Evolutionary conservation across 2,888 invertebrate genomes (phyloP).

Genomic region (Lasius platythorax): DNA sequence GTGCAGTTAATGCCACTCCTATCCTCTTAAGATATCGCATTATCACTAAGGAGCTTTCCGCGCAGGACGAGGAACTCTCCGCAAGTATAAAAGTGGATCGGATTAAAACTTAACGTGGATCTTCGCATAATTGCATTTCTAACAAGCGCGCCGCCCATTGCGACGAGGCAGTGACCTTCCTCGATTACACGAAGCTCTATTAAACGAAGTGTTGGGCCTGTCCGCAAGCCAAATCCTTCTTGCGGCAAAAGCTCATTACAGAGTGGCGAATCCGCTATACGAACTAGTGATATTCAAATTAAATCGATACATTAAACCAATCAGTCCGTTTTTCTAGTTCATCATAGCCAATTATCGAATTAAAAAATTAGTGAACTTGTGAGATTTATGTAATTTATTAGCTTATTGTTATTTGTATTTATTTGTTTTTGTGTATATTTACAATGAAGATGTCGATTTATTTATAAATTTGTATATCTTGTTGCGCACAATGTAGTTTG

Average conservation of each 20-base stretch:
- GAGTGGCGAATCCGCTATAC: neutral
- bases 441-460: neutral
- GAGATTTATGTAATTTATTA: neutral
- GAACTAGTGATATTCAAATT: neutral
- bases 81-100: conserved; percentile 76
- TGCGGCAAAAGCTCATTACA: conserved; percentile 32
- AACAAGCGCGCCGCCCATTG: conserved; percentile 48
- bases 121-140: conserved; percentile 75
- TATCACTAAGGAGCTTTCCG: conserved; percentile 80
- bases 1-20: conserved; percentile 70
- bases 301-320: conserved; percentile 6
- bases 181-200: conserved; percentile 54
- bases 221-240: conserved; percentile 11
- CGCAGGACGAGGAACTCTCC: conserved; percentile 74
- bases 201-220: conserved; percentile 38
- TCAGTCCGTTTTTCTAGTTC: neutral
- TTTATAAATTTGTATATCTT: neutral
- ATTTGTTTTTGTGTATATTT: neutral
- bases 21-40: conserved; percentile 80
- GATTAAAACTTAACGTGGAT: conserved; percentile 78
- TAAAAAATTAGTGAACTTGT: neutral
- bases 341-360: neutral
- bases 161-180: conserved; percentile 42
- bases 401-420: neutral
- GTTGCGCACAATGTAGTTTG: neutral